Evolutionary conservation across 1,140 invertebrate genomes (phyloP).

Genomic region (Oryzaephilus surinamensis): DNA sequence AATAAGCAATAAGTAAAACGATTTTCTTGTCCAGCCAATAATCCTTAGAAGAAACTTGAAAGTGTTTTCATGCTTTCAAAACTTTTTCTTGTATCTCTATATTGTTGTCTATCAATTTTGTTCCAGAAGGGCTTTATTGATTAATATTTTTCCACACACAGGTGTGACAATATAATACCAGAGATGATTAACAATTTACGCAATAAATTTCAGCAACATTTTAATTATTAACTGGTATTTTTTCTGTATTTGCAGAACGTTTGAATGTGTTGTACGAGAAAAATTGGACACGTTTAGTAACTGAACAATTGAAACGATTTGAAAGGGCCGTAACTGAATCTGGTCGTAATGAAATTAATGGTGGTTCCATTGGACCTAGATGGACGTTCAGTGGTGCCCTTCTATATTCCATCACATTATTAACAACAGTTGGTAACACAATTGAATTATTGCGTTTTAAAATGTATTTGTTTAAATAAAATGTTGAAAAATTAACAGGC

Average conservation of each 20-base stretch:
- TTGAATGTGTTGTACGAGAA: conserved; percentile 70
- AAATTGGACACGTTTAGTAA: conserved; percentile 70
- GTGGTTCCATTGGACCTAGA: conserved; percentile 31
- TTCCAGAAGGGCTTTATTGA: no score
- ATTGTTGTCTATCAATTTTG: no score
- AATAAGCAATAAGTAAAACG: no score
- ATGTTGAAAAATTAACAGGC: conserved; percentile 40
- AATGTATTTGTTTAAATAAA: neutral
- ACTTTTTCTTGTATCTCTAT: no score
- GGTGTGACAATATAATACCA: no score
- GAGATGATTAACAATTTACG: no score
- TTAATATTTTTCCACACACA: no score
- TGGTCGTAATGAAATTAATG: conserved; percentile 40
- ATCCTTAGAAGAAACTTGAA: no score
- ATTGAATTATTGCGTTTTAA: neutral
- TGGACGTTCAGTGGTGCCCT: conserved; percentile 73
- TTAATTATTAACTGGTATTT: no score
- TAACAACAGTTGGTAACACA: conserved; percentile 70
- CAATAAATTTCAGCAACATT: no score
- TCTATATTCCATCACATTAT: conserved; percentile 71
- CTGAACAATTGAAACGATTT: conserved; percentile 62
- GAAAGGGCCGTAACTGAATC: conserved; percentile 65
- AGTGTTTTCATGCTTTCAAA: no score
- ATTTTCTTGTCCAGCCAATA: no score
- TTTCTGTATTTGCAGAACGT: conserved; percentile 47